These are phyloP conservation scores for Lithosia quadra DNA, from an alignment of 2,888 invertebrate genomes.

Conservation along the genomic window DNA sequence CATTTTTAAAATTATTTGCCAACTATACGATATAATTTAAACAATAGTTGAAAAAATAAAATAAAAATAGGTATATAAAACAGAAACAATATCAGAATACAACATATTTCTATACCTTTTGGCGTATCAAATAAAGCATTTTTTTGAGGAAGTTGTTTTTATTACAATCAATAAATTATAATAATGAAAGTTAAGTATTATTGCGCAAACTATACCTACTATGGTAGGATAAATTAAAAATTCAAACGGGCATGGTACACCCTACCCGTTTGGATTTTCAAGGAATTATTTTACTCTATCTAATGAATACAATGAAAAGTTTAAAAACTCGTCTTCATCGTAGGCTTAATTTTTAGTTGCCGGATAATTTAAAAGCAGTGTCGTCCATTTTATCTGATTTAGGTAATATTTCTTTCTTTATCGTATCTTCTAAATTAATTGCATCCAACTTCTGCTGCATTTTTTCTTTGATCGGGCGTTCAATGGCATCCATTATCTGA, in stretches of 20 bases:
- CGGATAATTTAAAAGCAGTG: constrained; percentile 80
- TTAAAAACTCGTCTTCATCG: constrained; percentile 83
- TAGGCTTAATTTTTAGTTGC: constrained; percentile 57
- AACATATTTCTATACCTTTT: not conserved
- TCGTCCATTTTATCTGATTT: constrained; percentile 88
- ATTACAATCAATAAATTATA: constrained; percentile 1
- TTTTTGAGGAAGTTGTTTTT: not conserved
- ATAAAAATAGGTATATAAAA: too few relatives aligned
- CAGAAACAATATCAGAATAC: not conserved
- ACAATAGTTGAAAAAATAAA: too few relatives aligned
- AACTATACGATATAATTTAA: too few relatives aligned
- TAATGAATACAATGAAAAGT: constrained; percentile 69
- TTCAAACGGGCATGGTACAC: not conserved
- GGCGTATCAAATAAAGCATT: not conserved
- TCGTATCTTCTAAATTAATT: constrained; percentile 91
- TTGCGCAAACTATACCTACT: too few relatives aligned
- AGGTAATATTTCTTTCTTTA: constrained; percentile 90
- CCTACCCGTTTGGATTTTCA: too few relatives aligned
- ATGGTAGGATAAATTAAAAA: not conserved
- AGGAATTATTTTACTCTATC: not conserved
- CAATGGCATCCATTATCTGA: constrained; percentile 95
- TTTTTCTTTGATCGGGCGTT: constrained; percentile 91
- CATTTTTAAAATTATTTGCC: too few relatives aligned
- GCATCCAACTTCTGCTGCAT: constrained; percentile 91
- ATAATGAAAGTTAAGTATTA: not conserved